Base-by-base conservation (phyloP, 2,888 invertebrate species). In the Clusia tigrina region DNA sequence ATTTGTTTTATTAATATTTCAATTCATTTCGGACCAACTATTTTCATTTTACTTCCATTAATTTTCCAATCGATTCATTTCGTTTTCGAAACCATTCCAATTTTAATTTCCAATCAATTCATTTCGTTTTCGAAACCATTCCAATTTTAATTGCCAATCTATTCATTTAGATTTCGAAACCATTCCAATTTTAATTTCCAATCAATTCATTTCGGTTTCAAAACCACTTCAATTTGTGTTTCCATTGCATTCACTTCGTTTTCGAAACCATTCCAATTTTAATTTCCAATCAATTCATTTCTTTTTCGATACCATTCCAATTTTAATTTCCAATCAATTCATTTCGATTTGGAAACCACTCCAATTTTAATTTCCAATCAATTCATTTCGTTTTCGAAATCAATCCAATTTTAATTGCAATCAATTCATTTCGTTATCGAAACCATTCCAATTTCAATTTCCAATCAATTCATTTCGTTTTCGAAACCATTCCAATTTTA, bases 81-180 rank as follows among this genome's bases (percentile, higher is more conserved):
- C 24, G 25, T 26, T 38, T 25, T 15, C 20, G 48, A 10, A 32
- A 42, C 17, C 15, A 10, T 15, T 54, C 26, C 17, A 2, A 51
- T 55, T 48, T 18, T 46, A n/a, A 22, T 56, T 55, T n/a, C 61
- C 38, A 15, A 48, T 61, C 52, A 38, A 61, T 51, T 32, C 12
- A 32, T 32, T 32, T 32, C 6, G 42, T 42, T 42, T 6, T 15
- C n/a, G 3, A 42, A n/a, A n/a, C n/a, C n/a, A n/a, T n/a, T n/a
- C n/a, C n/a, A n/a, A n/a, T n/a, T 42, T 9, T 42, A 15, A 17
- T 42, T 42, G 52, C 53, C 55, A 60, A 22, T 46, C 23, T 54
- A 26, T 42, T 24, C 60, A 9, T 9, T 25, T 24, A 24, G 25
- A 22, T 38, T 25, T 15, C 20, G 48, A 10, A 32, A 42, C 17